Conservation (phyloP, 2,797 vertebrate genomes). For the Gymnothorax javanicus region DNA sequence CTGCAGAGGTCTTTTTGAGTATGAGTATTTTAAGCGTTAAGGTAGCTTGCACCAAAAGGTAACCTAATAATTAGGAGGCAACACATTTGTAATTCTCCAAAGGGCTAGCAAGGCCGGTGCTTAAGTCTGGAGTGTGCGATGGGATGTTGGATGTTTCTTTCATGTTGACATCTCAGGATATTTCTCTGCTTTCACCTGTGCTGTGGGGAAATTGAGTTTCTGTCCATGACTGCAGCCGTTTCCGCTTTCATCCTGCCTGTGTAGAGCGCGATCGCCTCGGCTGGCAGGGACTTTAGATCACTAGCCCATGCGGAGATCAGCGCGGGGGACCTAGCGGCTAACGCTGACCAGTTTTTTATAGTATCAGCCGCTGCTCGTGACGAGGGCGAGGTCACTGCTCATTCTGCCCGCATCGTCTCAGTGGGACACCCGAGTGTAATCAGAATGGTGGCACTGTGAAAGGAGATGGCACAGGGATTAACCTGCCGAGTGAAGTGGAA, state of each 20-base stretch:
- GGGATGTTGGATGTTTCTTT: conserved; percentile 19
- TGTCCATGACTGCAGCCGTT: conserved; percentile 10
- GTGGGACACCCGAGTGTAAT: conserved; percentile 55
- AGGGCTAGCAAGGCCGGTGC: not conserved
- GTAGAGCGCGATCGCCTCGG: conserved; percentile 26
- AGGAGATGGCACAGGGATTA: conserved; percentile 69
- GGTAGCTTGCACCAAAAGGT: conserved; percentile 44
- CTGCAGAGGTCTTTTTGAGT: conserved; percentile 47
- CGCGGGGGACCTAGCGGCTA: conserved; percentile 55
- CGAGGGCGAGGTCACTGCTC: conserved; percentile 75
- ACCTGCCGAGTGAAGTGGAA: conserved; percentile 58
- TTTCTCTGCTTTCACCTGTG: not conserved
- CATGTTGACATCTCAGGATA: not conserved
- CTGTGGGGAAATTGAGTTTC: conserved; percentile 9
- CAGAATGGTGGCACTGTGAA: conserved; percentile 73
- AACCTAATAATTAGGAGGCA: conserved; percentile 51
- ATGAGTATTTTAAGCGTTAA: conserved; percentile 65
- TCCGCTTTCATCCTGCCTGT: conserved; percentile 4
- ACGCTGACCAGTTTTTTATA: conserved; percentile 68
- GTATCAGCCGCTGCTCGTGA: conserved; percentile 75
- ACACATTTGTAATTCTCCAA: conserved; percentile 41
- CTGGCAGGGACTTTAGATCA: conserved; percentile 45
- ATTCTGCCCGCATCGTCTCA: conserved; percentile 62
- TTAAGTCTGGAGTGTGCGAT: conserved; percentile 26
- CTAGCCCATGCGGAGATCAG: conserved; percentile 10